Percentiles rank a stretch among this genome's conserved stretches.
These are phyloP conservation scores for Pyrgilauda ruficollis DNA, from an alignment of 2,113 vertebrate species.

Conservation along the genomic window DNA sequence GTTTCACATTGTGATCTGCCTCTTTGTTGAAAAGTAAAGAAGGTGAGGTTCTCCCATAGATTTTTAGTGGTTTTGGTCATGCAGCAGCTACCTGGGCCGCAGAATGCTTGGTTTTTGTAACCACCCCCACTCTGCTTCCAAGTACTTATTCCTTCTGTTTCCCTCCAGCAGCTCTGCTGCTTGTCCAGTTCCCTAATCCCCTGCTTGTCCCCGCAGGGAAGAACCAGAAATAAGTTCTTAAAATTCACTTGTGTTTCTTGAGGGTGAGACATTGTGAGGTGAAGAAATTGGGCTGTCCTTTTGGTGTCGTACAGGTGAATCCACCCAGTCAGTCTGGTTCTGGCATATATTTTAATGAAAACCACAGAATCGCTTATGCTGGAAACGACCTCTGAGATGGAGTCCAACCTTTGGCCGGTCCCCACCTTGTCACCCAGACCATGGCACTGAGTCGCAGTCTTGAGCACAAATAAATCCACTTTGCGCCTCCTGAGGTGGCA, in stretches of 20 bases:
- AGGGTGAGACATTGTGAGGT: accelerated
- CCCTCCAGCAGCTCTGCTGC: neutral
- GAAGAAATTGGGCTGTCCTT: neutral
- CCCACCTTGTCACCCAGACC: neutral
- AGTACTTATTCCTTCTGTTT: neutral
- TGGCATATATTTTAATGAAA: neutral
- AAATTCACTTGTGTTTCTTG: neutral
- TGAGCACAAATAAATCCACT: neutral
- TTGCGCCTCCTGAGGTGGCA: neutral
- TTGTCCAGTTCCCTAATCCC: neutral
- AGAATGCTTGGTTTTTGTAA: neutral
- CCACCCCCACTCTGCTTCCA: accelerated
- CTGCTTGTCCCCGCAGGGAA: neutral
- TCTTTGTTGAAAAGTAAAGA: too few relatives aligned
- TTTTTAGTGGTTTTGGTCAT: neutral
- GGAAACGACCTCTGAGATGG: neutral
- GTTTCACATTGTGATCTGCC: accelerated
- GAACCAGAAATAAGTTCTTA: neutral
- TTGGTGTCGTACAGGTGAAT: neutral
- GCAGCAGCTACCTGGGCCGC: too few relatives aligned
- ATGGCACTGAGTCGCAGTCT: neutral
- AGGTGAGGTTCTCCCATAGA: accelerated
- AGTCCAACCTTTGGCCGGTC: neutral
- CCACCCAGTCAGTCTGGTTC: accelerated
- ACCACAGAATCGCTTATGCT: neutral